phyloP scores from a whole-genome alignment of 1,140 invertebrate genomes.

The Drosophila carrolli region DNA sequence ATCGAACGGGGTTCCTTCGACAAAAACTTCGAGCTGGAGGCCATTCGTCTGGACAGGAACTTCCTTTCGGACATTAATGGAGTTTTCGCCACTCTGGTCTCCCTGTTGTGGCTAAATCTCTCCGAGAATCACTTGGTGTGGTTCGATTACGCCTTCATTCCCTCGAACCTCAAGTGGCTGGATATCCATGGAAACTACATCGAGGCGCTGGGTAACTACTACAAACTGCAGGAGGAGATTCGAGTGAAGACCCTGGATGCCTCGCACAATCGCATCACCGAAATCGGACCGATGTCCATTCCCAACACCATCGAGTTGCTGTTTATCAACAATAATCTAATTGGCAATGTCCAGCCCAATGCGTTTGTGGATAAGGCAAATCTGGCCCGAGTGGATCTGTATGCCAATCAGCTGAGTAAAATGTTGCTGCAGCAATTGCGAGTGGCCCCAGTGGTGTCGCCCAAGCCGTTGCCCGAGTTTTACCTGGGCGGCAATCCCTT shows the following conservation, averaged over 20 bases:
- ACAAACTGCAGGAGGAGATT: conserved; percentile 92
- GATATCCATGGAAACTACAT: conserved; percentile 95
- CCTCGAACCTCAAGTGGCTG: conserved; percentile 94
- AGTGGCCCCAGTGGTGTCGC: conserved; percentile 89
- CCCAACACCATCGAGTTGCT: conserved; percentile 95
- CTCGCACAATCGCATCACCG: conserved; percentile 93
- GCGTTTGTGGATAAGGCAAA: conserved; percentile 94
- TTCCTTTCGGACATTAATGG: conserved; percentile 94
- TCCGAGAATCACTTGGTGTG: conserved; percentile 95
- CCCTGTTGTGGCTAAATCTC: conserved; percentile 94
- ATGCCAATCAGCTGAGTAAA: conserved; percentile 93
- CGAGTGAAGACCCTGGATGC: conserved; percentile 93
- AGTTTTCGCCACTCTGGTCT: conserved; percentile 92
- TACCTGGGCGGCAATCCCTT: conserved; percentile 95
- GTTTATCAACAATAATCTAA: conserved; percentile 95
- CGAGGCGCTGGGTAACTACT: conserved; percentile 93
- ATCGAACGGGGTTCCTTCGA: conserved; percentile 93
- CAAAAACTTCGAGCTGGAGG: conserved; percentile 91
- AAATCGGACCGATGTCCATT: conserved; percentile 91
- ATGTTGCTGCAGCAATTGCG: conserved; percentile 92
- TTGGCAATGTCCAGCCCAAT: conserved; percentile 91
- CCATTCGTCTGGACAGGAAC: conserved; percentile 94
- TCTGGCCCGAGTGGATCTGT: conserved; percentile 94
- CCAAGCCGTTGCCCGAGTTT: conserved; percentile 91
- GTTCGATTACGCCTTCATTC: conserved; percentile 96